Evolutionary conservation across 2,113 vertebrate genomes (phyloP), one percentile per base, ranked within the genome.

Genomic region (Amazona vittata): DNA sequence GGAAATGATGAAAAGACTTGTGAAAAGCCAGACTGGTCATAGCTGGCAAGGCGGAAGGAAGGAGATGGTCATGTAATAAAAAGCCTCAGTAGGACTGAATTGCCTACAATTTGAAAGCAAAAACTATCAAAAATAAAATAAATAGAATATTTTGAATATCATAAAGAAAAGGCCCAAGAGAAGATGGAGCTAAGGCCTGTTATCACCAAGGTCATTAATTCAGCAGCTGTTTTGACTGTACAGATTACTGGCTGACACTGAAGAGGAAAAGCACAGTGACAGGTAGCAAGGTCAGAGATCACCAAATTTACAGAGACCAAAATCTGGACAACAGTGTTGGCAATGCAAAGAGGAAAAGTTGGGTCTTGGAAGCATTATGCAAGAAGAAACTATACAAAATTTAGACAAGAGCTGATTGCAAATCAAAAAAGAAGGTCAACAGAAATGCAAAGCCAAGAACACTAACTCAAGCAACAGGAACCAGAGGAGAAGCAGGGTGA

Each of bases 361-460:
- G 50, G 59, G 39, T 83, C 75, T 92, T 90, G 55, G 85, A 94
- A 93, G 69, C 22, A 55, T 49, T 94, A 85, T 7, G 10, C 83
- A 96, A 83, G 90, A 96, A 95, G 82, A 94, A 95, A 86, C 85
- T 86, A 71, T 25, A 70, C 79, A 39, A 74, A 93, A 55, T 90
- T 96, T 71, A 94, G 79, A 95, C 37, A 92, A 86, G 63, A 74
- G 67, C n/a, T 60, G 29, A 53, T 78, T 93, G 64, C 64, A 93
- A 83, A 89, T 81, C 20, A 90, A 77, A 95, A 81, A 62, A 82
- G 50, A 79, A 91, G 53, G 76, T 50, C 2, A 8, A 55, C 33
- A 71, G 53, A 57, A 93, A 92, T 24, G 35, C 2, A 0, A 75
- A 90, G 94, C 90, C 90, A 95, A 88, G 68, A 95, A 77, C 85